Conservation (phyloP, 2,797 vertebrate species). For the Triplophysa bombifrons region DNA sequence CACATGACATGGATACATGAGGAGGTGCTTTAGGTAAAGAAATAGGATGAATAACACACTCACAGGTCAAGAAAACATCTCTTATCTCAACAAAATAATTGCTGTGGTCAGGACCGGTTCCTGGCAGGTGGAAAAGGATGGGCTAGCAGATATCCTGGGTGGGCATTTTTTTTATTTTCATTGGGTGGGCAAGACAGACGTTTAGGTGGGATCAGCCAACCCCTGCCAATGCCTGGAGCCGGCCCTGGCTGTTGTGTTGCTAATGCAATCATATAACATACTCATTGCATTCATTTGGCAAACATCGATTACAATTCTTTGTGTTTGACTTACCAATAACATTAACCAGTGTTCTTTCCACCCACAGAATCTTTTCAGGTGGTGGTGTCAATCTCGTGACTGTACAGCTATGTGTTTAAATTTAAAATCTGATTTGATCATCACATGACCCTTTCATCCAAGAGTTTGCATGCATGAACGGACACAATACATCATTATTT, state of each 20-base stretch:
- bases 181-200: no score
- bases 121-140: no score
- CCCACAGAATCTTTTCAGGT: neutral
- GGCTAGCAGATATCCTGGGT: no score
- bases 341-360: neutral
- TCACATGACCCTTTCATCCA: neutral
- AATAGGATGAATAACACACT: neutral
- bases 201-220: no score
- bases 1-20: constrained; percentile 31
- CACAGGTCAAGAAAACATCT: neutral
- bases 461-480: neutral
- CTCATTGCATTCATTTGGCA: neutral
- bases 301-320: neutral
- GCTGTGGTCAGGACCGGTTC: no score
- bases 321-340: no score
- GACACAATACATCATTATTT: neutral
- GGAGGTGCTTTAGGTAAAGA: constrained; percentile 3
- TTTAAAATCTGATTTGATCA: neutral
- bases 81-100: no score
- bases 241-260: no score
- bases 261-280: neutral
- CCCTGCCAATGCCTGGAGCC: no score
- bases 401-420: neutral
- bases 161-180: no score
- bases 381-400: neutral